Conservation (phyloP, 1,140 invertebrate genomes). For the Meloidogyne chitwoodi region DNA sequence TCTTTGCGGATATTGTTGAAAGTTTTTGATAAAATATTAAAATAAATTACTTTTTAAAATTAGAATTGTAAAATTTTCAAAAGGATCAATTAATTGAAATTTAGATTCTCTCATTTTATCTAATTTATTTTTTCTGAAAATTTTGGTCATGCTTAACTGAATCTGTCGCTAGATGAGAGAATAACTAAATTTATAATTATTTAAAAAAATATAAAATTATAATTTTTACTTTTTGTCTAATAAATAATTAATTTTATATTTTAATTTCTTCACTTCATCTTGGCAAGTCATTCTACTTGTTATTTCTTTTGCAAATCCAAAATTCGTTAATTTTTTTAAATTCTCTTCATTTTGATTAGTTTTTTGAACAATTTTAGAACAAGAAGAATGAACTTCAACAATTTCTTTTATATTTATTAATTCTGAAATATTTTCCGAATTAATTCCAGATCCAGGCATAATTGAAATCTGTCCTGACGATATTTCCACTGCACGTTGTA, state of each 20-base stretch:
- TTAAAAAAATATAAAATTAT: too few relatives aligned
- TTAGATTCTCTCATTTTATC: too few relatives aligned
- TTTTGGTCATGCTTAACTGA: too few relatives aligned
- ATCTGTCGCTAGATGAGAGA: too few relatives aligned
- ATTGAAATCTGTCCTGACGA: conserved; percentile 6
- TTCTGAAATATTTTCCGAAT: conserved; percentile 22
- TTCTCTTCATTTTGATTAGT: not conserved
- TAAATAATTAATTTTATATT: not conserved
- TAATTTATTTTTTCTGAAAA: too few relatives aligned
- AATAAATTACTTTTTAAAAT: not conserved
- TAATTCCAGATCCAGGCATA: conserved; percentile 27
- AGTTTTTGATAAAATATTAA: not conserved
- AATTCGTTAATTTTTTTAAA: not conserved
- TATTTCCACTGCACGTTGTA: conserved; percentile 10
- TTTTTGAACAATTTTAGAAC: conserved; percentile 1
- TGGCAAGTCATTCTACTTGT: not conserved
- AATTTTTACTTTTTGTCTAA: not conserved
- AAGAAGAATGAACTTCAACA: conserved; percentile 27
- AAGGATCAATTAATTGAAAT: too few relatives aligned
- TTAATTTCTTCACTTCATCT: not conserved
- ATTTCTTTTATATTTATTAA: conserved; percentile 9
- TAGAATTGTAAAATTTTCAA: too few relatives aligned
- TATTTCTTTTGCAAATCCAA: conserved; percentile 4
- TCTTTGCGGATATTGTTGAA: not conserved
- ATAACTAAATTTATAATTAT: too few relatives aligned